Percentiles rank a stretch among this genome's conserved stretches.
phyloP scores from a whole-genome alignment of 2,113 vertebrate genomes.

The Aphelocoma coerulescens region DNA sequence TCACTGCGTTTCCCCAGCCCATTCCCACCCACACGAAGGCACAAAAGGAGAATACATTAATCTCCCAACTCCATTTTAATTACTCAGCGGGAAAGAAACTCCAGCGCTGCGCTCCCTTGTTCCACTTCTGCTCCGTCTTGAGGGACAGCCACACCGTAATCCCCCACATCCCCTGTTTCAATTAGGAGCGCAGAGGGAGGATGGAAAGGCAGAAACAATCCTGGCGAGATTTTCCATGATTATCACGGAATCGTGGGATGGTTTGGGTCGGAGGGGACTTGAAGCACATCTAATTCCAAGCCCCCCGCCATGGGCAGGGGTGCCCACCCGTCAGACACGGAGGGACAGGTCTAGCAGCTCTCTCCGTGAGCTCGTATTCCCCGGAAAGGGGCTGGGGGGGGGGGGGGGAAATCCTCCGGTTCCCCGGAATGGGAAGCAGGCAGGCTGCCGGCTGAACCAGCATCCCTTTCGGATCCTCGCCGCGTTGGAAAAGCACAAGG shows the following conservation, averaged over 20 bases:
- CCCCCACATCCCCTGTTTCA: neutral
- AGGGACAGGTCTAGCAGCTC: neutral
- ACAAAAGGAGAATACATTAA: neutral
- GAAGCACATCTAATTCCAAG: neutral
- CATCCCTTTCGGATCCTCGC: neutral
- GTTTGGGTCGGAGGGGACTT: neutral
- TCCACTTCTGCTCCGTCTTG: neutral
- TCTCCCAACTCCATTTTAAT: neutral
- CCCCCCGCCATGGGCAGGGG: neutral
- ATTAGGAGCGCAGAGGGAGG: neutral
- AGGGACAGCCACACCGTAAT: neutral
- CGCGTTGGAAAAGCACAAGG: neutral
- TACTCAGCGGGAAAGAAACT: neutral
- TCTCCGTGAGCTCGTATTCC: accelerated
- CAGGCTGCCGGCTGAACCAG: neutral
- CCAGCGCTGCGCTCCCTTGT: neutral
- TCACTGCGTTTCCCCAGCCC: neutral
- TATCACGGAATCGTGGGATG: accelerated
- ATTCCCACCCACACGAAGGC: neutral
- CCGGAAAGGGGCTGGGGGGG: neutral
- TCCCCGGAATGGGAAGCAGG: neutral
- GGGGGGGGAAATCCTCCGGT: neutral
- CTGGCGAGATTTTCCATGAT: neutral
- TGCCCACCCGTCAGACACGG: accelerated
- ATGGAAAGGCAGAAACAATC: neutral